phyloP scores from a whole-genome alignment of 2,888 invertebrate genomes.

The Bellardia bayeri region DNA sequence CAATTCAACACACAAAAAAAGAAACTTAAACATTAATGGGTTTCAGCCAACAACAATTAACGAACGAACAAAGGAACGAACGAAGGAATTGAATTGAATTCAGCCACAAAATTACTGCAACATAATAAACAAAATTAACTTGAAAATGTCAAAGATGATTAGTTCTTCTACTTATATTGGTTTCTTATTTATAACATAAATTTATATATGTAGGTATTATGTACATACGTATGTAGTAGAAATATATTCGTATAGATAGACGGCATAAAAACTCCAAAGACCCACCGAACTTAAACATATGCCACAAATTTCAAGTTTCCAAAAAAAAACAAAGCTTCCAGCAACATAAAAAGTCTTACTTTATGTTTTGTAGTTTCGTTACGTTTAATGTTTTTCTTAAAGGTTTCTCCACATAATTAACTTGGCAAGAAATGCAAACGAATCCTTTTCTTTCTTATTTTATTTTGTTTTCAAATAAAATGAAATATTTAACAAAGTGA shows the following conservation, averaged over 20 bases:
- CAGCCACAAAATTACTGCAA: slow-evolving; percentile 55
- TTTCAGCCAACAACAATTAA: slow-evolving; percentile 2
- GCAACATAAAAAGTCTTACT: slow-evolving; percentile 65
- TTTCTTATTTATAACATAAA: slow-evolving; percentile 61
- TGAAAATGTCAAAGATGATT: slow-evolving; percentile 74
- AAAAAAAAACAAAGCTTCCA: slow-evolving; percentile 5
- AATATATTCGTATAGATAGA: too few species aligned
- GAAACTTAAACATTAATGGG: slow-evolving; percentile 1
- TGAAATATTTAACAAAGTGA: slow-evolving; percentile 63
- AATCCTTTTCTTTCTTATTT: slow-evolving; percentile 33
- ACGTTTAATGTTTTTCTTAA: slow-evolving; percentile 36
- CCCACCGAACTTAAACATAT: slow-evolving; percentile 54
- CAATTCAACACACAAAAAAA: slow-evolving; percentile 29
- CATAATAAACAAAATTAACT: slow-evolving; percentile 69
- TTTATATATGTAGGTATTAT: slow-evolving; percentile 44
- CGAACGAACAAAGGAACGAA: background rate
- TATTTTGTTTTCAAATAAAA: slow-evolving; percentile 43
- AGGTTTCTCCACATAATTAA: slow-evolving; percentile 69
- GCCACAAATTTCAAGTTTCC: slow-evolving; percentile 51
- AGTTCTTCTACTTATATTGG: slow-evolving; percentile 67
- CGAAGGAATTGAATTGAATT: slow-evolving; percentile 10
- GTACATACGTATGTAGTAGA: background rate
- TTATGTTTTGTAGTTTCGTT: slow-evolving; percentile 58
- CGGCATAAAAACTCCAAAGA: slow-evolving; percentile 34
- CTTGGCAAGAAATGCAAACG: slow-evolving; percentile 57